A percentile compares a stretch with the other conserved stretches of the same genome.
phyloP scores from a whole-genome alignment of 2,888 invertebrate species.

The Priocnemis perturbator region DNA sequence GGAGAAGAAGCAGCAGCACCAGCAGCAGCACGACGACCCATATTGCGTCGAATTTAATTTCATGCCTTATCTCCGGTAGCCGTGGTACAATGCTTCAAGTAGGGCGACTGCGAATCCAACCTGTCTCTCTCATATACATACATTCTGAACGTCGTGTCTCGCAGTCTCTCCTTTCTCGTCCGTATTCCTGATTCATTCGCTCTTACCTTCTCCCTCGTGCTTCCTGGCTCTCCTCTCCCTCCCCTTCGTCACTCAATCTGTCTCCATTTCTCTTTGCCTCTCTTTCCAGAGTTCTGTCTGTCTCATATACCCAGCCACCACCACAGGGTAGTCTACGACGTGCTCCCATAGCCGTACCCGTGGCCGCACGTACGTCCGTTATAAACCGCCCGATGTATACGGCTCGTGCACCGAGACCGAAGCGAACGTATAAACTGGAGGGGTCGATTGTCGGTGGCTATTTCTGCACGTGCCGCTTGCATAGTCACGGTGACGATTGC shows the following conservation, averaged over 20 bases:
- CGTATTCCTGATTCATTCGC: not conserved
- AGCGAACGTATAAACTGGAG: not conserved
- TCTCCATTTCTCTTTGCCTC: not conserved
- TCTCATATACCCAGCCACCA: not conserved
- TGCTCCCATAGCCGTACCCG: not conserved
- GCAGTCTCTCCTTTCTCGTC: conserved; percentile 11
- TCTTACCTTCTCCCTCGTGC: not conserved
- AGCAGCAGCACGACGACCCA: conserved; percentile 54
- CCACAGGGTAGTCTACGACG: not conserved
- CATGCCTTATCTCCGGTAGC: conserved; percentile 67
- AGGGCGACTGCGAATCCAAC: conserved; percentile 59
- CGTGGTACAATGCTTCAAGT: conserved; percentile 63
- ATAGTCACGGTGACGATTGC: conserved; percentile 41
- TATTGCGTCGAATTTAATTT: conserved; percentile 68
- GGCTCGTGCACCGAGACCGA: not conserved
- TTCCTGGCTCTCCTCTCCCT: conserved; percentile 13
- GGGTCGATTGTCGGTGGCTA: conserved; percentile 42
- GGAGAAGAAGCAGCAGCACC: not conserved
- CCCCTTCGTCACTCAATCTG: not conserved
- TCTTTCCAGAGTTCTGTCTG: not conserved
- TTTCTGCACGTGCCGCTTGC: conserved; percentile 33
- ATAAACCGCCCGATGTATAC: conserved; percentile 6
- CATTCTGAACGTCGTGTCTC: conserved; percentile 13
- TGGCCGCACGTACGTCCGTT: not conserved
- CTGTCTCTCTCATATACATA: conserved; percentile 35